Evolutionary conservation across 2,888 invertebrate species (phyloP).

Genomic region (Linnaemya tessellans): DNA sequence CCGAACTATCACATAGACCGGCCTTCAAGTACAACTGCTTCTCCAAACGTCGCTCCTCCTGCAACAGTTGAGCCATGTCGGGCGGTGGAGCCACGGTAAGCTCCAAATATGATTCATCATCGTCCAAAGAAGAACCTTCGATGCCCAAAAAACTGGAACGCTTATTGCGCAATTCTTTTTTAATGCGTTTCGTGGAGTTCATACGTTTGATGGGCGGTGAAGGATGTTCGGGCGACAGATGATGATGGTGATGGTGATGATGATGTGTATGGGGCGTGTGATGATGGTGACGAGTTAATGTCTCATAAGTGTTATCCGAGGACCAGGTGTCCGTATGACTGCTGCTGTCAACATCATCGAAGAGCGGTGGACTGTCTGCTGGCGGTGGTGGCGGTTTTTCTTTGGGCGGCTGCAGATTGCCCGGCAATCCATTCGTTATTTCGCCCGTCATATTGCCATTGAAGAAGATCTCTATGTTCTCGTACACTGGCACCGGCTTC

Average conservation of each 20-base stretch:
- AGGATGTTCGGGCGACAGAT: constrained; percentile 72
- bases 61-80: constrained; percentile 91
- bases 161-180: constrained; percentile 92
- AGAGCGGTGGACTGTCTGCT: constrained; percentile 79
- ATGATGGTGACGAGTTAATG: constrained; percentile 76
- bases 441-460: constrained; percentile 74
- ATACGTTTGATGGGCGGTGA: constrained; percentile 87
- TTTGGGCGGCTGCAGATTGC: constrained; percentile 88
- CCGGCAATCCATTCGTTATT: constrained; percentile 4
- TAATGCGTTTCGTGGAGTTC: constrained; percentile 92
- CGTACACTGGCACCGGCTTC: constrained; percentile 85
- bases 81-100: constrained; percentile 89
- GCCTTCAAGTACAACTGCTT: constrained; percentile 90
- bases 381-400: constrained; percentile 94
- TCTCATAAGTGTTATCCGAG: constrained; percentile 81
- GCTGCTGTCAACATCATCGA: constrained; percentile 68
- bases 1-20: constrained; percentile 87
- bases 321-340: constrained; percentile 77
- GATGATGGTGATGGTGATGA: constrained; percentile 71
- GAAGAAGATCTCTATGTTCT: constrained; percentile 86
- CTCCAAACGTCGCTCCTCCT: constrained; percentile 91
- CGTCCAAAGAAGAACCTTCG: constrained; percentile 87
- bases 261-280: constrained; percentile 73
- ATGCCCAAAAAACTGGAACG: constrained; percentile 93
- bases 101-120: constrained; percentile 88